A percentile compares a stretch with the other conserved stretches of the same genome.
Evolutionary conservation across 2,888 invertebrate species (phyloP).

Genomic region (Subacronicta megacephala): DNA sequence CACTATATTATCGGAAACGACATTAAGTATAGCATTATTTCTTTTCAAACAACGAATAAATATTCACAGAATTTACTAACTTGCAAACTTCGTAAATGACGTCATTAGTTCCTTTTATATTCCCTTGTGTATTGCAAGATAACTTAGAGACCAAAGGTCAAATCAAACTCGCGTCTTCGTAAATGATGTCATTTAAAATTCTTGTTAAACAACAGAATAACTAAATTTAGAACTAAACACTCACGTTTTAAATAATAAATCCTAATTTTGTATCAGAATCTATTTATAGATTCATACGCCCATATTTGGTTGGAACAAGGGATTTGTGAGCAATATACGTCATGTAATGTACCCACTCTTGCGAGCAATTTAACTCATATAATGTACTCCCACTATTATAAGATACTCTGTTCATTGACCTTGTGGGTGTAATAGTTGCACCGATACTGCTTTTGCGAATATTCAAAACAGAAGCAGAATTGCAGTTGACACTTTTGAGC

Average conservation of each 20-base stretch:
- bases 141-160: conserved; percentile 30
- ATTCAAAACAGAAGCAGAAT: too few relatives aligned
- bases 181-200: conserved; percentile 32
- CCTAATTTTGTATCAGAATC: conserved; percentile 9
- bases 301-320: conserved; percentile 3
- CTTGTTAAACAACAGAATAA: conserved; percentile 9
- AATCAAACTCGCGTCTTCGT: conserved; percentile 1
- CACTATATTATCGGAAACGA: too few relatives aligned
- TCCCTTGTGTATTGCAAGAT: conserved; percentile 11
- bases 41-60: too few relatives aligned
- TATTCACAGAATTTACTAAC: too few relatives aligned
- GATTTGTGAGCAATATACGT: conserved; percentile 6
- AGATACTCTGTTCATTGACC: not conserved
- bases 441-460: too few relatives aligned
- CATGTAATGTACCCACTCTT: too few relatives aligned
- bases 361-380: too few relatives aligned
- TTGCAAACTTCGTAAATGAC: not conserved
- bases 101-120: not conserved
- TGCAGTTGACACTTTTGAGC: too few relatives aligned
- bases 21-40: too few relatives aligned
- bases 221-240: conserved; percentile 22
- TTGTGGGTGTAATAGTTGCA: not conserved
- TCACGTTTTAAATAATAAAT: conserved; percentile 3
- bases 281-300: conserved; percentile 14
- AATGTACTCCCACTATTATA: not conserved